phyloP scores from a whole-genome alignment of 1,140 invertebrate genomes.

The Cydia splendana region DNA sequence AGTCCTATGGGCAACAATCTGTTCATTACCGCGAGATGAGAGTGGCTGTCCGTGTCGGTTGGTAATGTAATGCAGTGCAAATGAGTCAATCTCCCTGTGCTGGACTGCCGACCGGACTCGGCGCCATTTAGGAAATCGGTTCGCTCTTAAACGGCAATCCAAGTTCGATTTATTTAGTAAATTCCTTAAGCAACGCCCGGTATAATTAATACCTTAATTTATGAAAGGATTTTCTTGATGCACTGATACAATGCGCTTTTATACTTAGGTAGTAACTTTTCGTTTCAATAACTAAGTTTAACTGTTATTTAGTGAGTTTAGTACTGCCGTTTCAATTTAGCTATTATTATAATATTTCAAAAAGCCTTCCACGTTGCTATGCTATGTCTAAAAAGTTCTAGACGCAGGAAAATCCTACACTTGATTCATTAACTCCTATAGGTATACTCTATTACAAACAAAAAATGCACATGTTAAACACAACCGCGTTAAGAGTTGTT shows the following conservation, averaged over 20 bases:
- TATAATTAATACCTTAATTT: neutral
- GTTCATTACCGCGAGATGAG: slow-evolving; percentile 72
- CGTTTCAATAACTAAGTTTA: too few relatives aligned
- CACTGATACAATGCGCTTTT: neutral
- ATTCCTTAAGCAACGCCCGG: neutral
- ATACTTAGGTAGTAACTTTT: too few relatives aligned
- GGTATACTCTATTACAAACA: too few relatives aligned
- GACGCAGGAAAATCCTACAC: too few relatives aligned
- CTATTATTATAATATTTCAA: too few relatives aligned
- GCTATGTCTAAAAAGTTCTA: too few relatives aligned
- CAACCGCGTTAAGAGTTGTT: too few relatives aligned
- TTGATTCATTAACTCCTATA: too few relatives aligned
- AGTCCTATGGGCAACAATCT: slow-evolving; percentile 52
- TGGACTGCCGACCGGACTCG: slow-evolving; percentile 62
- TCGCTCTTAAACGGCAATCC: slow-evolving; percentile 54
- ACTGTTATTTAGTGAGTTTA: too few relatives aligned
- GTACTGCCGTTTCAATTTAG: too few relatives aligned
- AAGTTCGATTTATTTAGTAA: slow-evolving; percentile 4
- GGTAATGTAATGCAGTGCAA: slow-evolving; percentile 79
- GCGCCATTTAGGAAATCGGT: slow-evolving; percentile 76
- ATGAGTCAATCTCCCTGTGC: slow-evolving; percentile 76
- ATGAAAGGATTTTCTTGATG: neutral
- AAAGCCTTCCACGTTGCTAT: too few relatives aligned
- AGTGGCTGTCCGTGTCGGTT: slow-evolving; percentile 73
- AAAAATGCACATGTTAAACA: too few relatives aligned